Evolutionary conservation across 2,113 vertebrate species (phyloP).

Genomic region (Pao palembangensis): DNA sequence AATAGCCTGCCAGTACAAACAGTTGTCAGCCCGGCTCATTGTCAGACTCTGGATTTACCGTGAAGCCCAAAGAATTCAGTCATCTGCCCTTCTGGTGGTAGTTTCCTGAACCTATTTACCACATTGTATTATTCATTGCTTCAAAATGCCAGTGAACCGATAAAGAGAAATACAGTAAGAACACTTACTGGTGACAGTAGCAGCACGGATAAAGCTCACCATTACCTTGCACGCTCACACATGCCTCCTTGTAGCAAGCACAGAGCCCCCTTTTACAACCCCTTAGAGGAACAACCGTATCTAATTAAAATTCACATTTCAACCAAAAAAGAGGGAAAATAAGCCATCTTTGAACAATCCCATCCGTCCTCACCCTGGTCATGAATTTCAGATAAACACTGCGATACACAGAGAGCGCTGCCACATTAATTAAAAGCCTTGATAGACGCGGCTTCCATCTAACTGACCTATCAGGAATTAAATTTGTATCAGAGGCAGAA

Average conservation of each 20-base stretch:
- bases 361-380: constrained; percentile 59
- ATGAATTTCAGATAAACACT: constrained; percentile 69
- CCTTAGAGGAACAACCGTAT: constrained; percentile 67
- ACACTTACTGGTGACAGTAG: constrained; percentile 58
- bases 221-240: constrained; percentile 21
- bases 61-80: constrained; percentile 59
- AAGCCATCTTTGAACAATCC: constrained; percentile 67
- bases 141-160: constrained; percentile 52
- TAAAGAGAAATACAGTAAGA: constrained; percentile 67
- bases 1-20: constrained; percentile 92
- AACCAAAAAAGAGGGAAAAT: constrained; percentile 60
- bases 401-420: constrained; percentile 52
- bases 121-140: constrained; percentile 47
- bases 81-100: constrained; percentile 48
- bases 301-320: constrained; percentile 72
- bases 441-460: constrained; percentile 72
- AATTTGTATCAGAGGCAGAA: constrained; percentile 74
- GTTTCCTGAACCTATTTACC: constrained; percentile 58
- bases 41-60: constrained; percentile 90
- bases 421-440: constrained; percentile 76
- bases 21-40: constrained; percentile 77
- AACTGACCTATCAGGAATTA: constrained; percentile 74
- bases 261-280: constrained; percentile 58
- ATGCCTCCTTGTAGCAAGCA: constrained; percentile 57
- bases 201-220: constrained; percentile 12